Evolutionary conservation across 2,888 invertebrate species (phyloP), one percentile per base, ranked within the genome.

Genomic region (Polymixis flavicincta): DNA sequence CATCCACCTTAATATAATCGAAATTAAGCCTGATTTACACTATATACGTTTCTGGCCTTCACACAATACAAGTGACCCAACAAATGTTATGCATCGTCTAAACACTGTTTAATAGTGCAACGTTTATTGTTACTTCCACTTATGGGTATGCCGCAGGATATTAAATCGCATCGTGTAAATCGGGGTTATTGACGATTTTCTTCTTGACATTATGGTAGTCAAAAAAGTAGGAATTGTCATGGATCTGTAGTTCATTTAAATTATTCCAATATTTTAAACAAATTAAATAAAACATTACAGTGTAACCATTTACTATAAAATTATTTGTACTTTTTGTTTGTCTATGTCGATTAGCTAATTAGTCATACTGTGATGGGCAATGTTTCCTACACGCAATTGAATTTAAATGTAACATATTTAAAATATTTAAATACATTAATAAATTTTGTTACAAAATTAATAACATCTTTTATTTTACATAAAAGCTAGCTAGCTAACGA

Each of bases 391-490:
- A 60, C 63, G 37, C 69, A 72, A 86, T 84, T 82, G 78, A 88
- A 88, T 85, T 87, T 72, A 87, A 90, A 87, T 89, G 83, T 91
- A 87, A 88, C 82, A 85, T 87, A 89, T 71, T 82, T 57, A 85
- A 87, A 80, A 85, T 93, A 92, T 92, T 92, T 92, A 92, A 92
- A 91, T 91, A 81, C 69, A 92, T 92, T 89, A 85, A 92, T 92
- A 91, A 87, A 93, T 90, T 92, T 94, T 93, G 90, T 92, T 93
- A 94, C 87, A 90, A 90, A 92, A 91, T 73, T 48, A 37, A 50
- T 69, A 32, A 28, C 0, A n/a, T 64, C 9, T 76, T 37, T 37
- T 37, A 37, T 37, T 37, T 37, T 37, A 2, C 37, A 37, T 37
- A 37, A 37, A 37, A 37, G 37, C 37, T 37, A 37, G 37, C 5